Evolutionary conservation across 2,113 vertebrate genomes (phyloP).

Genomic region (Nettapus auritus): DNA sequence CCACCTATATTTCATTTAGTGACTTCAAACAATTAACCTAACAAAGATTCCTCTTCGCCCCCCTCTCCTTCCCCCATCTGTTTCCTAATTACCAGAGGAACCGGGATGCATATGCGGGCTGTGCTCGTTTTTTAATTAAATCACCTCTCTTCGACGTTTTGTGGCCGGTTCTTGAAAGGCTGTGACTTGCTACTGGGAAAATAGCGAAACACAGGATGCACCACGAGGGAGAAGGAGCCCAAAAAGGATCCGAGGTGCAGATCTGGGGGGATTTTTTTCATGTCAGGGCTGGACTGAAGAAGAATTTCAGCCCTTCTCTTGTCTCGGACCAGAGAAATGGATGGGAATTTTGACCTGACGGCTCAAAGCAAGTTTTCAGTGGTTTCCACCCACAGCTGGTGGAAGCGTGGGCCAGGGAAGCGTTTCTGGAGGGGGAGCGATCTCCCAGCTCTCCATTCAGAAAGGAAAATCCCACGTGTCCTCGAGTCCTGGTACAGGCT

Average conservation of each 20-base stretch:
- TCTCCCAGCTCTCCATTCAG: neutral
- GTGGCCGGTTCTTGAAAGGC: neutral
- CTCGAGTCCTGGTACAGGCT: neutral
- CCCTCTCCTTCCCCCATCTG: neutral
- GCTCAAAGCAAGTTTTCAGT: neutral
- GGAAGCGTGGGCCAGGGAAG: neutral
- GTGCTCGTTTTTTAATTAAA: neutral
- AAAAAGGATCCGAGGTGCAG: neutral
- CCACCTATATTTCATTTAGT: neutral
- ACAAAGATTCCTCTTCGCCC: neutral
- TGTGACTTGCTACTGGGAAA: neutral
- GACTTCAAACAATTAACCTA: constrained; percentile 26
- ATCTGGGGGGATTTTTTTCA: neutral
- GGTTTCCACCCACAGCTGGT: neutral
- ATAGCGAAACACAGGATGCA: neutral
- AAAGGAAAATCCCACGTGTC: neutral
- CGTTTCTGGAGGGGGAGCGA: neutral
- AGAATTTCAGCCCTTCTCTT: neutral
- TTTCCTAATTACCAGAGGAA: constrained; percentile 6
- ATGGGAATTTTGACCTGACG: neutral
- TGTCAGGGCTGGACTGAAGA: neutral
- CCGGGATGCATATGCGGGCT: neutral
- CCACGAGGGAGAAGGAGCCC: accelerated
- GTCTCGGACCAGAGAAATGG: neutral
- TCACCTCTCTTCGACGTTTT: neutral